A percentile compares a stretch with the other conserved stretches of the same genome.
These are phyloP conservation scores for Linnaemya tessellans DNA, from an alignment of 2,888 invertebrate species.

Conservation along the genomic window DNA sequence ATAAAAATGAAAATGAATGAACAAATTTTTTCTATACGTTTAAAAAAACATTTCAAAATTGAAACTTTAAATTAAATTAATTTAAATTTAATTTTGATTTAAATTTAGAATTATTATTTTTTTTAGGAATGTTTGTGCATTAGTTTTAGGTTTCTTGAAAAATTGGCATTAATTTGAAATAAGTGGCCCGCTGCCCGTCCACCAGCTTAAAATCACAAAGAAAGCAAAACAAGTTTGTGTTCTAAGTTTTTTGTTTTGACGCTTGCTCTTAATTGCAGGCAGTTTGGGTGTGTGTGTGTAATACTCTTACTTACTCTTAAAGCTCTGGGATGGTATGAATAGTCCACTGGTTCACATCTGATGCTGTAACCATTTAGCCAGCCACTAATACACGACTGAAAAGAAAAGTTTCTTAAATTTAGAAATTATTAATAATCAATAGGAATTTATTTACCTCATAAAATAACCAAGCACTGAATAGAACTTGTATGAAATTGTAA, in stretches of 20 bases:
- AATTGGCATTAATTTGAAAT: constrained; percentile 44
- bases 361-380: constrained; percentile 90
- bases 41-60: too few species aligned
- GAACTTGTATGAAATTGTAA: constrained; percentile 92
- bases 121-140: too few species aligned
- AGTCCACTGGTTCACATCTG: constrained; percentile 92
- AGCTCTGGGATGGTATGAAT: constrained; percentile 87
- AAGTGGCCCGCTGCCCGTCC: too few species aligned
- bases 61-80: too few species aligned
- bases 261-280: background rate
- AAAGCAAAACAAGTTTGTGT: constrained; percentile 52
- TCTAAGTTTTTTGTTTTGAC: constrained; percentile 52
- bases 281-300: background rate
- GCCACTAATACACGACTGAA: constrained; percentile 85
- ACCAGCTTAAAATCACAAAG: background rate
- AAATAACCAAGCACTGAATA: constrained; percentile 85
- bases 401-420: constrained; percentile 29
- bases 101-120: too few species aligned
- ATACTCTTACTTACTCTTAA: constrained; percentile 85
- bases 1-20: too few species aligned
- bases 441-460: constrained; percentile 82
- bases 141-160: too few species aligned
- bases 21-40: too few species aligned
- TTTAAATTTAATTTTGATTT: too few species aligned
- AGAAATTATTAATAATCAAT: background rate